Base-by-base conservation (phyloP, 2,113 vertebrate species). In the Gambusia holbrooki region DNA sequence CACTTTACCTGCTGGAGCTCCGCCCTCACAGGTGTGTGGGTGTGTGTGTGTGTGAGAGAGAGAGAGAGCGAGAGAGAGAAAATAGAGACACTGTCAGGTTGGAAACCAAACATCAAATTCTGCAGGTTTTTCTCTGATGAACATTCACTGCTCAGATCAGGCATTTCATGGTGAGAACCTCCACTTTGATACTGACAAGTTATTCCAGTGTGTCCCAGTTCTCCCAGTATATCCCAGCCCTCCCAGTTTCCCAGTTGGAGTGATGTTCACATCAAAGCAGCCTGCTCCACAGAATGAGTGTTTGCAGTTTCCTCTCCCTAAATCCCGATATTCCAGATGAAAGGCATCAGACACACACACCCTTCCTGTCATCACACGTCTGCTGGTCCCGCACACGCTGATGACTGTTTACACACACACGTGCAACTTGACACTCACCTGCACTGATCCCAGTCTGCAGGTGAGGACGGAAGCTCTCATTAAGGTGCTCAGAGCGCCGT, bases 391-490 rank as follows among this genome's bases (percentile, higher is more conserved):
- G 67, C 78, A 75, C 81, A 77, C 84, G 25, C 82, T 90, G 87
- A 89, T 87, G 73, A 89, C 85, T 90, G 87, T 90, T 87, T 89
- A 90, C 68, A 87, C 83, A 68, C 80, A 76, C 82, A 84, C 84
- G 58, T 81, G 84, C 76, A 86, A 88, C 79, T 63, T 54, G 85
- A 85, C 73, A 58, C 40, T 62, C 68, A 60, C 35, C 62, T 69
- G 68, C 71, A 65, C 84, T 69, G 80, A 81, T 64, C 62, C 35
- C 10, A 12, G 25, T 40, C 65, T 40, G 22, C 35, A 66, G 63
- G 35, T 25, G 63, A 37, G 32, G 62, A 64, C 32, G 32, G 62
- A 64, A 64, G 32, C 62, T 64, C 32, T 64, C 62, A 37, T 40
- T 66, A 40, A 33, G 19, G 29, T 10, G 29, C 37, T 66, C 65